Conservation (phyloP, 2,797 vertebrate species). For the Eulemur rubriventer region DNA sequence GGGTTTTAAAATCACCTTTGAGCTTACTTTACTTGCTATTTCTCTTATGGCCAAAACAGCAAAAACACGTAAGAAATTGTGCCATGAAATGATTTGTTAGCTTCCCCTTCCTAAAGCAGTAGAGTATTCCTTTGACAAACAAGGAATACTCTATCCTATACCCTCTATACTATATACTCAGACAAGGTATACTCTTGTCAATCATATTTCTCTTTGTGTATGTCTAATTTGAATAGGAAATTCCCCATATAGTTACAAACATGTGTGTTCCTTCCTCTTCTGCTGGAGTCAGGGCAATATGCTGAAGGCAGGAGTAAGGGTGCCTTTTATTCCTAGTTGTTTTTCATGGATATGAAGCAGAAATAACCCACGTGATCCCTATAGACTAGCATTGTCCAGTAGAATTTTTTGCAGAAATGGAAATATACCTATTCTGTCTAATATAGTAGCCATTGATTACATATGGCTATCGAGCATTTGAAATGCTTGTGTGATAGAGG, state of each 20-base stretch:
- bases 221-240: not conserved
- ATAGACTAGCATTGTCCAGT: not conserved
- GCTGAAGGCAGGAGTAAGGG: not conserved
- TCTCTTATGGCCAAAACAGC: not conserved
- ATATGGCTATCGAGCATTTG: not conserved
- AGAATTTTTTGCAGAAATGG: not conserved
- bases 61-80: not conserved
- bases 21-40: not conserved
- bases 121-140: not conserved
- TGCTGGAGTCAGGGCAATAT: not conserved
- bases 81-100: not conserved
- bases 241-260: not conserved
- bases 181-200: not conserved
- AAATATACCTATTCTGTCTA: not conserved
- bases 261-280: not conserved
- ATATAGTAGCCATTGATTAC: not conserved
- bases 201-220: not conserved
- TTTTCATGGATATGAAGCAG: not conserved
- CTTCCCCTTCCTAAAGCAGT: accelerated
- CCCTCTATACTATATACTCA: not conserved
- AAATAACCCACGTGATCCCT: not conserved
- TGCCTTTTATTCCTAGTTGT: not conserved
- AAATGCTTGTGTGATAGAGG: not conserved
- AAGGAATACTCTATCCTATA: not conserved
- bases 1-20: not conserved